These are phyloP conservation scores for Papilio machaon DNA, from an alignment of 1,140 invertebrate genomes.

Conservation along the genomic window DNA sequence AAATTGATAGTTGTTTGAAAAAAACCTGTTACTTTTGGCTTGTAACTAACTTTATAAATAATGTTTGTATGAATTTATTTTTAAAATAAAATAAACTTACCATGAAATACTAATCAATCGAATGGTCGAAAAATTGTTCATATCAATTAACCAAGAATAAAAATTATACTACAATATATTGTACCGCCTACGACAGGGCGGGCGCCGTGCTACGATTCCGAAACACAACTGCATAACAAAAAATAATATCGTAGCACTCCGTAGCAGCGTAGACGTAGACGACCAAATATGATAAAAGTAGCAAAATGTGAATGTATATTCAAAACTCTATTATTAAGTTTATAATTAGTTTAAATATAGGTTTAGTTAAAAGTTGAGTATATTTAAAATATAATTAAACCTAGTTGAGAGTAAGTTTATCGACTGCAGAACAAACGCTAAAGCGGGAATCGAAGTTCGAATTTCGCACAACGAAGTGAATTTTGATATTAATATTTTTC, in stretches of 20 bases:
- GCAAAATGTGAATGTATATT: too few relatives aligned
- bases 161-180: not conserved
- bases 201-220: not conserved
- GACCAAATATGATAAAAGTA: not conserved
- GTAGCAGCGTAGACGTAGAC: not conserved
- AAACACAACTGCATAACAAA: conserved; percentile 23
- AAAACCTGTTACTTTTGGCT: too few relatives aligned
- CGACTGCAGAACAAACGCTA: not conserved
- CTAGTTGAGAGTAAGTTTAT: not conserved
- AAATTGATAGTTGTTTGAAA: too few relatives aligned
- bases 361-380: not conserved
- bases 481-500: too few relatives aligned
- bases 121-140: not conserved
- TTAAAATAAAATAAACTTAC: not conserved
- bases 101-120: not conserved
- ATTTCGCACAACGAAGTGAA: too few relatives aligned
- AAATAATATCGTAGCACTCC: conserved; percentile 6
- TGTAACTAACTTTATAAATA: too few relatives aligned
- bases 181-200: conserved; percentile 11
- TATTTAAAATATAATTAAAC: too few relatives aligned
- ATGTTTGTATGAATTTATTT: too few relatives aligned
- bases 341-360: too few relatives aligned
- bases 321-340: too few relatives aligned
- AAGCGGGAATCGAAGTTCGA: not conserved
- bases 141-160: not conserved